These are phyloP conservation scores for Xestia rhomboidea DNA, from an alignment of 2,888 invertebrate species.

Conservation along the genomic window DNA sequence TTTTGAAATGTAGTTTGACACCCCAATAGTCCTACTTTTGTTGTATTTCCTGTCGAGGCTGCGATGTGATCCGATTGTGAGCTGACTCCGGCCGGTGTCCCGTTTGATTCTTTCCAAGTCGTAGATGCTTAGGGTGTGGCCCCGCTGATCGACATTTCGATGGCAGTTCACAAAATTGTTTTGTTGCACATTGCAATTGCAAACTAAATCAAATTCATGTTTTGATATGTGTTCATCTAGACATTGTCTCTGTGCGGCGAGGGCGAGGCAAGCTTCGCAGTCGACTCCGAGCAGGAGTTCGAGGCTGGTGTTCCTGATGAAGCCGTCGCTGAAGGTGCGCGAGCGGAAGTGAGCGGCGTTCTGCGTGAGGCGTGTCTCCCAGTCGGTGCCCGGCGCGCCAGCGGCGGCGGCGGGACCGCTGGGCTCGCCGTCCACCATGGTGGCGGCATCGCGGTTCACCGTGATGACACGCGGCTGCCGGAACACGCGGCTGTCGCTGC, in stretches of 20 bases:
- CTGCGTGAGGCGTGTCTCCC: slow-evolving; percentile 78
- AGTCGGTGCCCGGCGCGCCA: slow-evolving; percentile 71
- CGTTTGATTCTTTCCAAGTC: slow-evolving; percentile 87
- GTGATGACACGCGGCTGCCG: slow-evolving; percentile 88
- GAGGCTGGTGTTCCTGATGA: slow-evolving; percentile 88
- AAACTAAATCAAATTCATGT: slow-evolving; percentile 86
- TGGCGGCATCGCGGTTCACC: slow-evolving; percentile 88
- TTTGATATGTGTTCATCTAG: slow-evolving; percentile 84
- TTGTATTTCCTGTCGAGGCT: slow-evolving; percentile 88
- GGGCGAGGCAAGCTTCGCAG: slow-evolving; percentile 88
- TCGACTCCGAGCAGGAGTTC: slow-evolving; percentile 89
- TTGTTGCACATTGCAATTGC: slow-evolving; percentile 87
- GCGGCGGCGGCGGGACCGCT: slow-evolving; percentile 68
- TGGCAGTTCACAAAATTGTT: slow-evolving; percentile 86
- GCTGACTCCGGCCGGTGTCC: slow-evolving; percentile 81
- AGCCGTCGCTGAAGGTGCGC: slow-evolving; percentile 89
- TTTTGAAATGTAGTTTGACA: slow-evolving; percentile 88
- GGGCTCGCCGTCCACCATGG: slow-evolving; percentile 87
- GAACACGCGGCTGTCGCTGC: slow-evolving; percentile 85
- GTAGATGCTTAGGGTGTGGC: slow-evolving; percentile 86
- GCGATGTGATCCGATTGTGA: slow-evolving; percentile 84
- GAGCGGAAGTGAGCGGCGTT: slow-evolving; percentile 86
- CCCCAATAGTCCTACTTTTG: slow-evolving; percentile 87
- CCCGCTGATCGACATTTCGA: slow-evolving; percentile 82
- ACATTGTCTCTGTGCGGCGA: slow-evolving; percentile 85